Evolutionary conservation across 2,888 invertebrate genomes (phyloP), one percentile per base, ranked within the genome.

Genomic region (Diabrotica balteata): DNA sequence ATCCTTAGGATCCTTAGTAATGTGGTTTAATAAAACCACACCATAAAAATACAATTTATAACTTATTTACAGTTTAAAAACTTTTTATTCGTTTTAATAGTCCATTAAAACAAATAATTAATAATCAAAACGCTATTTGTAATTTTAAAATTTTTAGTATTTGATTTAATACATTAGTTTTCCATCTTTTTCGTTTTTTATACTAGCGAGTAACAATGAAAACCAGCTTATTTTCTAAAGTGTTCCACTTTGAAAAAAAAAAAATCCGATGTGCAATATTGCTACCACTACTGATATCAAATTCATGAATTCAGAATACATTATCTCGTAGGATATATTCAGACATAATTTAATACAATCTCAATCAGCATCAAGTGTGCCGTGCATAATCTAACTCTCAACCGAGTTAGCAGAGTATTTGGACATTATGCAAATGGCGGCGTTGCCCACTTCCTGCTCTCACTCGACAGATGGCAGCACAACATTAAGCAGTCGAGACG

Each of bases 381-480:
- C 77, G 76, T 77, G 78, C 77, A 80, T 80, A 79, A 80, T 80
- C 76, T 72, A 76, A 70, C 68, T 71, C 60, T 66, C 73, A 75
- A 75, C 75, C 76, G 78, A 79, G 76, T 79, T 79, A 76, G 78
- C 80, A 76, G 78, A 79, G 78, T 78, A 78, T 80, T 80, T 75
- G 79, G 79, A 78, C 78, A 81, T 81, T 81, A 81, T 80, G 81
- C 75, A 81, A 81, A 81, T 81, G n/a, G 11, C 57, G 17, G 8
- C 50, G 63, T 57, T 63, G 63, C 57, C 63, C 63, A 63, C 57
- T 63, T 63, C 63, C 63, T 63, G 45, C 63, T 50, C 61, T 53
- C 64, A 68, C 66, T 72, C 75, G 73, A 71, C 80, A 80, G 78
- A 80, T 80, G 81, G 78, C 76, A 78, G 71, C 75, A 71, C 66